Base-by-base conservation (phyloP, 2,113 vertebrate species). In the Holacanthus passer region DNA sequence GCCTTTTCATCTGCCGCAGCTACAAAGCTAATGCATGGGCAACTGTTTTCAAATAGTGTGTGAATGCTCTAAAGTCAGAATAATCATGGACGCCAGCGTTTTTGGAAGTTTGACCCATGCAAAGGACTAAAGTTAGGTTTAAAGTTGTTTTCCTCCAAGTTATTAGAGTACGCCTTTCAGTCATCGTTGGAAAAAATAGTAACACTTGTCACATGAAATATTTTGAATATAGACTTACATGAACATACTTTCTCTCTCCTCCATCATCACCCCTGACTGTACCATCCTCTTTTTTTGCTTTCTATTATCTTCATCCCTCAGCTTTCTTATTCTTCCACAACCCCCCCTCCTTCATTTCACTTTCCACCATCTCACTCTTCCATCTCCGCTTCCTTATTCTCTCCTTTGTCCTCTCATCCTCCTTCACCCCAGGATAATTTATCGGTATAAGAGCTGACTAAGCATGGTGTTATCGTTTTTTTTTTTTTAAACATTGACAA, bases 391-490 rank as follows among this genome's bases (percentile, higher is more conserved):
- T 77, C 13, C 45, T 13, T 17, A 65, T 47, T 39, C 22, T 67
- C 47, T 41, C 41, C 31, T 64, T 62, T 43, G 5, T 62, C 55
- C 39, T 60, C 39, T 77, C 24, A 37, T 73, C 52, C 39, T 79
- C 56, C 31, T 29, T 41, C 76, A 69, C 52, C 50, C 53, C 22
- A 58, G 68, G 69, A 80, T 79, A 52, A 82, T 84, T 81, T 68
- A 89, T 90, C 79, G 67, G 62, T 50, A 75, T 66, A 56, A 74
- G 45, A 41, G 81, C 83, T 87, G 87, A 89, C 77, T 73, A 79
- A 80, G 87, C 84, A 87, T 87, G 43, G 45, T 50, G 59, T 71
- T 74, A 74, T 83, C 29, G 2, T 47, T 67, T 65, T 58, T 79
- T 60, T 64, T 69, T 41, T 55, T 17, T 43, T 45, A 53, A 31